Evolutionary conservation across 2,113 vertebrate genomes (phyloP), one percentile per base, ranked within the genome.

Genomic region (Anoplopoma fimbria): DNA sequence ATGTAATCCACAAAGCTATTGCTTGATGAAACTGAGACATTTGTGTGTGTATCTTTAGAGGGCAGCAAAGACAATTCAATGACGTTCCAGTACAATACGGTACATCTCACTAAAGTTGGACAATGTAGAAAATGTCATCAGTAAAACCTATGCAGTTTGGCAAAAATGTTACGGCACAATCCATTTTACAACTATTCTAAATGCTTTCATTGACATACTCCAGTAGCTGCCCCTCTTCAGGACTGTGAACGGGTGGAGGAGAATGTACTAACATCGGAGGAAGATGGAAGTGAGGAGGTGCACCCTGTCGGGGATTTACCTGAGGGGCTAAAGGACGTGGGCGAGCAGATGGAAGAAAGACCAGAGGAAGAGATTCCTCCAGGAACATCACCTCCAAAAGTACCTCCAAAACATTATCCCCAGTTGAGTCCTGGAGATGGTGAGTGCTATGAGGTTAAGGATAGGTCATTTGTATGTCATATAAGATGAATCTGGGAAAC

Each of bases 361-460:
- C 38, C 71, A 67, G 87, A 90, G 14, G 92, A 92, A n/a, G 91
- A 94, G 29, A 86, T 87, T 38, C 81, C 82, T 49, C 83, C 85
- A 21, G 81, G 84, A 77, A 92, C 87, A 1, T 93, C 94, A 49
- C 93, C 94, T 45, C 92, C 93, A 62, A 88, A 91, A 86, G 92
- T 94, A 87, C 94, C 94, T 79, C 86, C 89, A 12, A 93, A 93
- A 88, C 90, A 57, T 31, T 69, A 93, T 61, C 71, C 92, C 75
- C 93, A 93, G 85, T 88, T 93, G 72, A 92, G 83, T 45, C 8
- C 74, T 69, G 92, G 91, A 79, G 94, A 96, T 29, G 95, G 95
- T 96, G 83, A 92, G 95, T 75, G 19, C 34, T 27, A 9, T 25
- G 5, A 36, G 27, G 69, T 70, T 14, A 57, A 68, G 33, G n/a